Conservation (phyloP, 1,140 invertebrate genomes). For the Caenorhabditis remanei region DNA sequence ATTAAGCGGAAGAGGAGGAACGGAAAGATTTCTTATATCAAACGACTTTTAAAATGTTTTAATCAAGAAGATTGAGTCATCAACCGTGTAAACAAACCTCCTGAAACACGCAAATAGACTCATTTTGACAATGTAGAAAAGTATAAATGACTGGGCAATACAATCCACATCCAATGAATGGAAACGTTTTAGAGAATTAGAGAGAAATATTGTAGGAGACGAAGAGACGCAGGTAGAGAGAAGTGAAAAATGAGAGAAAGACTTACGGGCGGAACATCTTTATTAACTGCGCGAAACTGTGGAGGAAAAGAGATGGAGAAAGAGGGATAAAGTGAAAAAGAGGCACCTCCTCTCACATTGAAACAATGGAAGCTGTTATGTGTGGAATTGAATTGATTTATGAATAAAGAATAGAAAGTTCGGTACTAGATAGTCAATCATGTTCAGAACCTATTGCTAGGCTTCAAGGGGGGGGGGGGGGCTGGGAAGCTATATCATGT, state of each 20-base stretch:
- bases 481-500: too few species aligned
- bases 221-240: neutral
- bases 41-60: too few species aligned
- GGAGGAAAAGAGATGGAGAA: neutral
- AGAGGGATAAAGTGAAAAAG: neutral
- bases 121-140: neutral
- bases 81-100: neutral
- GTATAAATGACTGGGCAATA: too few species aligned
- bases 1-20: neutral
- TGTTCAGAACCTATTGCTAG: too few species aligned
- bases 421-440: too few species aligned
- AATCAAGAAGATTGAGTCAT: too few species aligned
- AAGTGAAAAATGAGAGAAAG: too few species aligned
- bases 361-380: too few species aligned
- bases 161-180: neutral
- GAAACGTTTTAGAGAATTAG: slow-evolving; percentile 25
- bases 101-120: neutral
- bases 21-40: neutral
- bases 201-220: neutral
- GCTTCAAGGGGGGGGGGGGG: too few species aligned
- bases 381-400: too few species aligned
- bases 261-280: slow-evolving; percentile 22
- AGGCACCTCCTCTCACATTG: too few species aligned
- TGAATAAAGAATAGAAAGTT: too few species aligned
- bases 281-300: slow-evolving; percentile 20